Conservation (phyloP, 2,888 invertebrate species). For the Elysia crispata region DNA sequence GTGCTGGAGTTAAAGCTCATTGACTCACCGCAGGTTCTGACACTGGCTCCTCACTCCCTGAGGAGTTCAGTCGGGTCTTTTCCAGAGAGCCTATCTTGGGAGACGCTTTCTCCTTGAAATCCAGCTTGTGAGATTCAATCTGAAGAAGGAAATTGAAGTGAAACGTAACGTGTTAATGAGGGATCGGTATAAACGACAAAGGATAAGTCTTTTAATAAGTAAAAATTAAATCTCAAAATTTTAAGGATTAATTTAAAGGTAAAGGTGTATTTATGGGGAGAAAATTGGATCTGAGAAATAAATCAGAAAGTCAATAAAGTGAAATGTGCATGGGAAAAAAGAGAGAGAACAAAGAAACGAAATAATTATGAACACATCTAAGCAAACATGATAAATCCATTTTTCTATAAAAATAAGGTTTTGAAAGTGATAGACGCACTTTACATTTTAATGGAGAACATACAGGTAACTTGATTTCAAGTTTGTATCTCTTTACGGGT, state of each 20-base stretch:
- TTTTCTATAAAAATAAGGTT: no score
- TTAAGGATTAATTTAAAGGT: neutral
- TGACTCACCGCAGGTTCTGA: no score
- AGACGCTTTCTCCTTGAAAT: conserved; percentile 31
- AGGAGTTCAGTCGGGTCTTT: neutral
- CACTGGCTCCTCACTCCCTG: no score
- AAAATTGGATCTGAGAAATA: neutral
- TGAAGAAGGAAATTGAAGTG: neutral
- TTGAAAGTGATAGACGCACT: no score
- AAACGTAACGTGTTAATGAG: no score
- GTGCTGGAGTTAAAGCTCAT: neutral
- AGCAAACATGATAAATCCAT: neutral
- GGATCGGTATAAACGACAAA: no score
- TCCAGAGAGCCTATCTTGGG: conserved; percentile 34
- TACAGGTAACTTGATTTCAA: no score
- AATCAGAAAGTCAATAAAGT: neutral
- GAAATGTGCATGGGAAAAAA: neutral
- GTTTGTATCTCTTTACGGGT: no score
- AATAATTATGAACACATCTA: neutral
- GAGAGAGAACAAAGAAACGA: neutral
- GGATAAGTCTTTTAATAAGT: neutral
- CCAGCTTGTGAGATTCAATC: conserved; percentile 31
- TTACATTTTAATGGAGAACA: no score
- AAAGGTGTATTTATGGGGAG: neutral
- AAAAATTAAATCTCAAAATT: neutral